These are phyloP conservation scores for Horisme vitalbata DNA, from an alignment of 2,888 invertebrate species.

Conservation along the genomic window DNA sequence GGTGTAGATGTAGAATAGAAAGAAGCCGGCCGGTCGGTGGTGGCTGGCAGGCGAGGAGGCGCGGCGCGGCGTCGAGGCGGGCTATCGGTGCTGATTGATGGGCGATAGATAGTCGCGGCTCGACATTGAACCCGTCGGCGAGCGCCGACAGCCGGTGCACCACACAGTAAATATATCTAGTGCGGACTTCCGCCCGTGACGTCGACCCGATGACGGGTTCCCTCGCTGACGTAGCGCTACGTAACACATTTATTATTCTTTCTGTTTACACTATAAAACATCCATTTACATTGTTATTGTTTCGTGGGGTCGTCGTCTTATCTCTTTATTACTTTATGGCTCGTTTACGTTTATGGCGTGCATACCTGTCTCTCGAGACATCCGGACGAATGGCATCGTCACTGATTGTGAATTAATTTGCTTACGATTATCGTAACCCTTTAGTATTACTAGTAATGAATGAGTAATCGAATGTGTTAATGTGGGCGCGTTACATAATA, in stretches of 20 bases:
- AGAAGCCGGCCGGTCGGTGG: constrained; percentile 4
- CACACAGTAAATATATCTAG: constrained; percentile 71
- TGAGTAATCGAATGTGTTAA: constrained; percentile 16
- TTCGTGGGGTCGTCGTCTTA: constrained; percentile 72
- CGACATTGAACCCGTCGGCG: constrained; percentile 76
- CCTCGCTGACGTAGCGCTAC: constrained; percentile 63
- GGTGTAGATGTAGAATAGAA: constrained; percentile 3
- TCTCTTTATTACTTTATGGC: constrained; percentile 70
- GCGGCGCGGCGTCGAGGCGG: constrained; percentile 28
- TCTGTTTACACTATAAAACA: constrained; percentile 79
- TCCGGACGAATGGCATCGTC: constrained; percentile 27
- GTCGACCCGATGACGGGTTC: constrained; percentile 63
- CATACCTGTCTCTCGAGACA: constrained; percentile 39
- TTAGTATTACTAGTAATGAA: constrained; percentile 1
- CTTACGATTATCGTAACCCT: constrained; percentile 22
- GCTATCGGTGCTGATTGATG: constrained; percentile 70
- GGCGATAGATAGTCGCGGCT: constrained; percentile 71
- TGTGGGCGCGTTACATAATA: constrained; percentile 7
- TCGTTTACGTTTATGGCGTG: constrained; percentile 51
- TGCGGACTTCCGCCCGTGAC: constrained; percentile 78
- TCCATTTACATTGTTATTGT: constrained; percentile 76
- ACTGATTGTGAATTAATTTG: constrained; percentile 34
- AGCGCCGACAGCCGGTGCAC: constrained; percentile 38
- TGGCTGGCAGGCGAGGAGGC: constrained; percentile 27
- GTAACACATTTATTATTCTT: constrained; percentile 71